Percentiles rank a stretch among this genome's conserved stretches.
Evolutionary conservation across 2,888 invertebrate species (phyloP).

Genomic region (Epirrhoe tristata): DNA sequence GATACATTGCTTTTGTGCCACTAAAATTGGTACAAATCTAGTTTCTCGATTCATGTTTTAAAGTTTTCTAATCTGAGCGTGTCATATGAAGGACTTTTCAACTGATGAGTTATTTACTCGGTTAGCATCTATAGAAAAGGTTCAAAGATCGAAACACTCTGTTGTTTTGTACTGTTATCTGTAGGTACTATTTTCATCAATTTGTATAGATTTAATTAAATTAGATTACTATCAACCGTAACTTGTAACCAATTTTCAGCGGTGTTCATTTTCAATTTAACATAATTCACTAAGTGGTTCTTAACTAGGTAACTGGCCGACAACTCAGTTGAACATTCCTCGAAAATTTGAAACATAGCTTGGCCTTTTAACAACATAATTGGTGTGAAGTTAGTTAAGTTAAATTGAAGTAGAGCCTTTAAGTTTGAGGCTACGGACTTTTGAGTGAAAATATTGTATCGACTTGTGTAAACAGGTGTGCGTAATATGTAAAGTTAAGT

Average conservation of each 20-base stretch:
- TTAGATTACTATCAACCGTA: not conserved
- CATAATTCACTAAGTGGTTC: slow-evolving; percentile 39
- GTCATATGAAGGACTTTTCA: no score
- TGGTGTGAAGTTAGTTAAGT: slow-evolving; percentile 46
- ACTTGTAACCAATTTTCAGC: slow-evolving; percentile 11
- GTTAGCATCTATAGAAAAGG: no score
- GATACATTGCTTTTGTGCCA: no score
- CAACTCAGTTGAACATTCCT: slow-evolving; percentile 46
- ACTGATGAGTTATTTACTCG: no score
- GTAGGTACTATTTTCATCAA: not conserved
- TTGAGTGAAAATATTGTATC: slow-evolving; percentile 21
- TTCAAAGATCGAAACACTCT: no score
- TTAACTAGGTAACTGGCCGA: slow-evolving; percentile 40
- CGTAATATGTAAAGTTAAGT: slow-evolving; percentile 11
- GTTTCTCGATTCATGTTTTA: no score
- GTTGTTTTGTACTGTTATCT: no score
- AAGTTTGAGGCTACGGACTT: slow-evolving; percentile 27
- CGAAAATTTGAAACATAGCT: slow-evolving; percentile 45
- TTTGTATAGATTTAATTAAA: no score
- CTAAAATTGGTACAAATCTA: no score
- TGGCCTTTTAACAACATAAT: slow-evolving; percentile 49
- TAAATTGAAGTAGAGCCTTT: slow-evolving; percentile 43
- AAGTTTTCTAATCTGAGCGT: no score
- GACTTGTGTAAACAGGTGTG: slow-evolving; percentile 22
- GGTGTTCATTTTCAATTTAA: slow-evolving; percentile 12